Base-by-base conservation (phyloP, 2,113 vertebrate genomes). In the Myocastor coypus region DNA sequence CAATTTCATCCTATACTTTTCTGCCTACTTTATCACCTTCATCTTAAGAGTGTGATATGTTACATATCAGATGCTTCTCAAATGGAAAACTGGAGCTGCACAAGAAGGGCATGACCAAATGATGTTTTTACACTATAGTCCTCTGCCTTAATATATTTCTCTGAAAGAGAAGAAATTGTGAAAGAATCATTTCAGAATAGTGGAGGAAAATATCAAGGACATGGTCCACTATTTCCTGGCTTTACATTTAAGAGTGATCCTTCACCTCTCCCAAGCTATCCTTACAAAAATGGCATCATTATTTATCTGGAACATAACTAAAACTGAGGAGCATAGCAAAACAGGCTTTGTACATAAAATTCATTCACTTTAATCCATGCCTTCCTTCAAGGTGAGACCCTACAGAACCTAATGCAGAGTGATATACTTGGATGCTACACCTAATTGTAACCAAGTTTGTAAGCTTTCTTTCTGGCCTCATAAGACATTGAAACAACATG, bases 381-480 rank as follows among this genome's bases (percentile, higher is more conserved):
- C 16, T 93, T 91, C 55, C 42, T 89, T 96, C 28, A 73, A 95
- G 24, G 73, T 83, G 28, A 96, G 73, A 19, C 52, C 19, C 24
- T 63, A 42, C 7, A 85, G 46, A 46, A 78, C 34, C 42, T 94
- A 12, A 64, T 86, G 87, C 32, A 80, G 50, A 61, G 86, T 89
- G 17, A 24, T 64, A 90, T 22, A 85, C 20, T 87, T 93, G 14
- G 30, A 93, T 84, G 83, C 87, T 95, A 75, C 6, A 2, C 57
- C 75, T 83, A 93, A 94, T 89, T 93, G 55, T 96, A 94, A 92
- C 37, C 26, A 94, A 69, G 5, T 81, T 46, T 81, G 24, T 5
- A 93, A 75, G 83, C 63, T 91, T 97, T 90, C 40, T 92, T 83
- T 89, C 26, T 16, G 73, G 14, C 63, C 40, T n/a, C 89, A 75